Conservation (phyloP, 2,888 invertebrate species). For the Drosophila nigritarsus region DNA sequence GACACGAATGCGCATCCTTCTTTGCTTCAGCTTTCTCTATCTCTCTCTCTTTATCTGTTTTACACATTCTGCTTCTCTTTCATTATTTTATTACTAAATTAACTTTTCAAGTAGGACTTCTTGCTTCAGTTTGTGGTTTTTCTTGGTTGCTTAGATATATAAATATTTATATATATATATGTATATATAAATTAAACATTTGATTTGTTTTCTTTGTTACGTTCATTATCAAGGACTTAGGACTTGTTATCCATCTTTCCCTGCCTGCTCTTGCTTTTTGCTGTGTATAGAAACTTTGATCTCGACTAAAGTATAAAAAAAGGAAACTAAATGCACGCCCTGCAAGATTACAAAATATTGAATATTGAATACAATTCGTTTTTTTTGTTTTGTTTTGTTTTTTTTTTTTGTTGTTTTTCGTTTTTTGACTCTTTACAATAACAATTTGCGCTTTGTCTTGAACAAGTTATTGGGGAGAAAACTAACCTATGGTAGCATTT, state of each 20-base stretch:
- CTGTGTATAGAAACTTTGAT: constrained; percentile 58
- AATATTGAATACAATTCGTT: constrained; percentile 43
- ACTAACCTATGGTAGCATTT: constrained; percentile 47
- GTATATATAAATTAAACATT: constrained; percentile 68
- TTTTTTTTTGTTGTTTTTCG: background rate
- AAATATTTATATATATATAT: constrained; percentile 42
- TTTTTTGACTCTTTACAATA: constrained; percentile 39
- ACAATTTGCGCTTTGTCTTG: constrained; percentile 75
- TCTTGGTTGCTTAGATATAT: constrained; percentile 63
- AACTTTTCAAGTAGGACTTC: constrained; percentile 63
- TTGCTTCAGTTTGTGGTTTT: constrained; percentile 26
- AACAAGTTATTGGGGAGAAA: constrained; percentile 39
- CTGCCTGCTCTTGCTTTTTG: constrained; percentile 20
- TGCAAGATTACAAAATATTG: constrained; percentile 45
- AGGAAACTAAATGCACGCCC: constrained; percentile 64
- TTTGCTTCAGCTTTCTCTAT: constrained; percentile 36
- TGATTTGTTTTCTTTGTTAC: constrained; percentile 43
- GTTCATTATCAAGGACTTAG: constrained; percentile 48
- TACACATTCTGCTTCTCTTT: constrained; percentile 25
- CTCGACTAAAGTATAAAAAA: constrained; percentile 40
- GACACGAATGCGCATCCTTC: constrained; percentile 24
- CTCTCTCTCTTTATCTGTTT: constrained; percentile 28
- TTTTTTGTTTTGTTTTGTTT: too few relatives aligned
- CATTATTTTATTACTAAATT: constrained; percentile 43
- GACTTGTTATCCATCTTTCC: constrained; percentile 33